Conservation (phyloP, 2,888 invertebrate species). For the Prenolepis imparis region DNA sequence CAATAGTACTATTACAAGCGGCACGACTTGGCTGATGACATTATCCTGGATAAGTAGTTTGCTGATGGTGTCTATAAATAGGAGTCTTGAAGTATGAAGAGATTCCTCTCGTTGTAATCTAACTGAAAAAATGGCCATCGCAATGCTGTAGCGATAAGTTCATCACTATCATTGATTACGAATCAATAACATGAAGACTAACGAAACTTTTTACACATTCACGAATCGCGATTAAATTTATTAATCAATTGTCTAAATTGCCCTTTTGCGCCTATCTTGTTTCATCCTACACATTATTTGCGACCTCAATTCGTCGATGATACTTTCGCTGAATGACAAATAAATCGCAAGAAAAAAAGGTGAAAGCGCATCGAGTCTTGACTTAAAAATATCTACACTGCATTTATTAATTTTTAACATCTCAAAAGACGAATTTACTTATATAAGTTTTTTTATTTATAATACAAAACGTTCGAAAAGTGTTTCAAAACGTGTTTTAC, state of each 20-base stretch:
- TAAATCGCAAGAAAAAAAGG: neutral
- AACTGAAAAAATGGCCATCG: neutral
- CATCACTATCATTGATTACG: neutral
- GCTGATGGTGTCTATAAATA: constrained; percentile 20
- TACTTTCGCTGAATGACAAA: constrained; percentile 25
- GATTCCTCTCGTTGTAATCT: neutral
- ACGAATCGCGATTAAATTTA: constrained; percentile 74
- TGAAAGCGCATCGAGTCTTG: neutral
- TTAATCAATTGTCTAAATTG: constrained; percentile 67
- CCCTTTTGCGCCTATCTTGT: constrained; percentile 57
- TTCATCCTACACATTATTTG: constrained; percentile 60
- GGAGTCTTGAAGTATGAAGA: neutral
- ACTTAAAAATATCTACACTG: neutral
- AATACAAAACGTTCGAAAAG: too few species aligned
- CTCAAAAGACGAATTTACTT: neutral
- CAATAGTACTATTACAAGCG: constrained; percentile 38
- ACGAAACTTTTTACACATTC: constrained; percentile 69
- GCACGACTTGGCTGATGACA: constrained; percentile 10
- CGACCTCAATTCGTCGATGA: constrained; percentile 45
- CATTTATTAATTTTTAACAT: neutral
- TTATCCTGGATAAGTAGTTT: constrained; percentile 30
- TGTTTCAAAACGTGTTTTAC: constrained; percentile 5
- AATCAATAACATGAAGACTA: constrained; percentile 12
- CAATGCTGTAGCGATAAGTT: neutral
- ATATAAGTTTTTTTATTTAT: neutral